These are phyloP conservation scores for Eilema griseolum DNA, from an alignment of 2,888 invertebrate species.

Conservation along the genomic window DNA sequence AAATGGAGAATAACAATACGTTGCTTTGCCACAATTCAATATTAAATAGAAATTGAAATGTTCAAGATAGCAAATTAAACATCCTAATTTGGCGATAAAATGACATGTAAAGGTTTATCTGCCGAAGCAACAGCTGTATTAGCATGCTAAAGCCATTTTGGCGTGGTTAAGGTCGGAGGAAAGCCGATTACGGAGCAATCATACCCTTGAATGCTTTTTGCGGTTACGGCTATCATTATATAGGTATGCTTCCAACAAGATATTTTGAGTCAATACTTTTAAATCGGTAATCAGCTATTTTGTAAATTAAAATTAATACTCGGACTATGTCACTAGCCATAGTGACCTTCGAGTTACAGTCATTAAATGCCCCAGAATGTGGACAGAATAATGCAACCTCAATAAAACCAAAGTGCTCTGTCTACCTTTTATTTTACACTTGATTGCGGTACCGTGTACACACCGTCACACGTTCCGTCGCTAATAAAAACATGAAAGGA, in stretches of 20 bases:
- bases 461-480: constrained; percentile 4
- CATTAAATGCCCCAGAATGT: too few species aligned
- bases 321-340: background rate
- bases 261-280: background rate
- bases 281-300: background rate
- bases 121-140: background rate
- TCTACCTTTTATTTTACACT: constrained; percentile 23
- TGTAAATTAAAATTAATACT: background rate
- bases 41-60: background rate
- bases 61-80: background rate
- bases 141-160: constrained; percentile 4
- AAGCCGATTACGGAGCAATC: background rate
- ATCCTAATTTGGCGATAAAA: background rate
- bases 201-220: background rate
- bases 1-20: background rate
- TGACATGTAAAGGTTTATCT: constrained; percentile 1
- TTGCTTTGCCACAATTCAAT: background rate
- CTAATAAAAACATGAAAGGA: constrained; percentile 28
- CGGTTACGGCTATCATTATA: constrained; percentile 1
- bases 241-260: background rate
- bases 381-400: background rate
- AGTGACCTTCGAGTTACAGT: background rate
- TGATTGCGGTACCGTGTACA: constrained; percentile 14
- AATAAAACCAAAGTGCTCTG: constrained; percentile 10
- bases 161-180: background rate